Base-by-base conservation (phyloP, 2,888 invertebrate species). In the Sericinus montela region DNA sequence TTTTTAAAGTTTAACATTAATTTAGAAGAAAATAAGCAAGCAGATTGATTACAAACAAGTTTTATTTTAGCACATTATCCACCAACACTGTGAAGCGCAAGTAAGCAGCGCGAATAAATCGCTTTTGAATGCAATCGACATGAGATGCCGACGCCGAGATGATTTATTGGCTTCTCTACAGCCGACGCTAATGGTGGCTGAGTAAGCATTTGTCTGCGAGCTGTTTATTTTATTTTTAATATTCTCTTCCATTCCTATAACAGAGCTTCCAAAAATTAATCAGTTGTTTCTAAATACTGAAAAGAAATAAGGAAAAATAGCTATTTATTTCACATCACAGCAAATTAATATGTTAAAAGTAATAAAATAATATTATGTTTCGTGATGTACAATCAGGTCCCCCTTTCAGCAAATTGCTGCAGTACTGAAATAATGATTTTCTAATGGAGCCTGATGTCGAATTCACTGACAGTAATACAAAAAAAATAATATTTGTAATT, bases 91-190 rank as follows among this genome's bases (percentile, higher is more conserved):
- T n/a, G 72, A 71, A 75, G 69, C 67, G 54, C 69, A 67, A 71
- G 70, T 66, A 56, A 59, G 51, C 54, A 64, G 56, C 59, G 51
- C 55, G 65, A 69, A 72, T 75, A 75, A 76, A 80, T 80, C 71
- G 75, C 72, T 75, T 75, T 79, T 79, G 69, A 83, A 80, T 80
- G 71, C 78, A 78, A 77, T 77, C 77, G 76, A 74, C 75, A 74
- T 76, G 75, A 75, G 76, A 81, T 73, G 78, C 74, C 72, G 71
- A 70, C 67, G 71, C 69, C 62, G 72, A 72, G 74, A 85, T 85
- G 84, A 85, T 84, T 85, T 84, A 85, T 84, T 78, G 80, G 78
- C 69, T 69, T 62, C 63, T 63, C 55, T 56, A 63, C 61, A 62
- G 57, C 58, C 54, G 58, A 54, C 62, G 59, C 66, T 74, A 74